Base-by-base conservation (phyloP, 2,888 invertebrate genomes). In the Eretmocerus hayati region DNA sequence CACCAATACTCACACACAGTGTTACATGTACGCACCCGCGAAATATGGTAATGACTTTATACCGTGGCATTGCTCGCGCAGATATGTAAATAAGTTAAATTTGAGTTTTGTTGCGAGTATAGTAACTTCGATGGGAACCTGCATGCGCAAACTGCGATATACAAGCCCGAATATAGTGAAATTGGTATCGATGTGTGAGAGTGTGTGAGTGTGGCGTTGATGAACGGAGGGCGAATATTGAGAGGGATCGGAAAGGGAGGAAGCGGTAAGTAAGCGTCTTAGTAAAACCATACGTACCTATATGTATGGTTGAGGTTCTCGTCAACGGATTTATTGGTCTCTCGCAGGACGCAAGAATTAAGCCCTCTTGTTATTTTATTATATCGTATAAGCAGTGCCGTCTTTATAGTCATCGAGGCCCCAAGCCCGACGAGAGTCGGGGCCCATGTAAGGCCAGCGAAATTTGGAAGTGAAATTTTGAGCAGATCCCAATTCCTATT, bases 11-110 rank as follows among this genome's bases (percentile, higher is more conserved):
- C n/a, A n/a, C n/a, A n/a, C n/a, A n/a, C n/a, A n/a, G 33, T 38
- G 15, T 13, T 11, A 33, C 31, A 42, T 22, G 41, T 44, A 36
- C 21, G 20, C 21, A 20, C 38, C 53, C 55, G 56, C 51, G 58
- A 62, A 59, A 64, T 70, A 70, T 70, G 69, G 63, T 68, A 69
- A 69, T 69, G 63, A 59, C 59, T 40, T 50, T n/a, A n/a, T n/a
- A n/a, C 59, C 61, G 58, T 52, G 56, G 62, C 62, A 60, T 65
- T 62, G 63, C 60, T 20, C 31, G n/a, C 5, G 39, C 62, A 64
- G 66, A 69, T 69, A 71, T 71, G 71, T 69, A 70, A 71, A 71
- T 71, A 63, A 64, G 67, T 67, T 67, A 63, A 66, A 69, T 70
- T 70, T 66, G 63, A 70, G 67, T 67, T 70, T 64, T 65, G 68